Percentiles rank a stretch among this genome's conserved stretches.
Conservation (phyloP, 2,113 vertebrate genomes). For the Scolopax mira region DNA sequence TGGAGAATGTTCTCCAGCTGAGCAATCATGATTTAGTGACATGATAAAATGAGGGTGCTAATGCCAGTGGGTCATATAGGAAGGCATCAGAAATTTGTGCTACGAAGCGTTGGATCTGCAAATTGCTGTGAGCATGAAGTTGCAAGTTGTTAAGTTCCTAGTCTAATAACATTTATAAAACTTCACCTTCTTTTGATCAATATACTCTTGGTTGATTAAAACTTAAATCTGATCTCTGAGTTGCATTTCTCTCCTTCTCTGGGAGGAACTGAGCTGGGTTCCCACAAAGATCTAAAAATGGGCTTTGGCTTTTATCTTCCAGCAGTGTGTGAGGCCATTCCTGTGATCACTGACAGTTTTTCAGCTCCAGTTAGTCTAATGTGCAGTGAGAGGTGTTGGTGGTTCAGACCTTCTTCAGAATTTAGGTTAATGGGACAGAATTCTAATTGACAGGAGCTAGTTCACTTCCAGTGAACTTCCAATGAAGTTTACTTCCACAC, state of each 20-base stretch:
- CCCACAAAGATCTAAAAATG: conserved; percentile 40
- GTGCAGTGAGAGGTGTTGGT: conserved; percentile 2
- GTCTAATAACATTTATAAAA: not conserved
- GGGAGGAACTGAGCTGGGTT: conserved; percentile 58
- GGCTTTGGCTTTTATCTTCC: conserved; percentile 45
- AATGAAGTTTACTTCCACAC: not conserved
- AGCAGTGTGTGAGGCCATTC: conserved; percentile 32
- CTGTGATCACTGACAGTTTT: not conserved
- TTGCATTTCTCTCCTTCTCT: conserved; percentile 7
- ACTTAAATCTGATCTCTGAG: conserved; percentile 17
- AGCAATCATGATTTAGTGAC: not conserved
- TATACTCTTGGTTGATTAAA: not conserved
- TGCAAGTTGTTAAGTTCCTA: not conserved
- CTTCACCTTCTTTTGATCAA: not conserved
- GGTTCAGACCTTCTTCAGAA: not conserved
- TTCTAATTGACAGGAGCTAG: not conserved
- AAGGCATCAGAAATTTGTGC: not conserved
- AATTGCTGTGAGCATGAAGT: not conserved
- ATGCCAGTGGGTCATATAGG: not conserved
- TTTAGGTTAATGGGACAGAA: not conserved
- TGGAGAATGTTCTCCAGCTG: not conserved
- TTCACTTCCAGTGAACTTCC: not conserved
- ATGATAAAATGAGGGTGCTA: not conserved
- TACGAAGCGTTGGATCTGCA: not conserved
- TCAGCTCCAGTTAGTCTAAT: not conserved